phyloP scores from a whole-genome alignment of 2,888 invertebrate species.

The Spisula subtruncata region DNA sequence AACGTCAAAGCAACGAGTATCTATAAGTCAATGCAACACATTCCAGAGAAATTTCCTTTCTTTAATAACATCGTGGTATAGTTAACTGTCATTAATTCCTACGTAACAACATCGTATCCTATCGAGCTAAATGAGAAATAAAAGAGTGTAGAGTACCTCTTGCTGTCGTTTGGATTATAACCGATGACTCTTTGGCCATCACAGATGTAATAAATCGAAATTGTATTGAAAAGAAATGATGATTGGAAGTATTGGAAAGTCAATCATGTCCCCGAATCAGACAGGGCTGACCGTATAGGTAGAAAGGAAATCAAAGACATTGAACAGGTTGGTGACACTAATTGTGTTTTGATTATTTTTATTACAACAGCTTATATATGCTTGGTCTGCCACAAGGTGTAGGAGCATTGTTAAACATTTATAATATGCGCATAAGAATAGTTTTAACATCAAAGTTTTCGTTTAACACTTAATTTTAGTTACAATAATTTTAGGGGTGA shows the following conservation, averaged over 20 bases:
- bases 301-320: too few relatives aligned
- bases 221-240: neutral
- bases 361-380: too few relatives aligned
- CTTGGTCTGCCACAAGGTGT: too few relatives aligned
- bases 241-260: neutral
- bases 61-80: neutral
- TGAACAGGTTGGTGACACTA: too few relatives aligned
- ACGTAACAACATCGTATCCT: neutral
- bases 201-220: neutral
- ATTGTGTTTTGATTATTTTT: too few relatives aligned
- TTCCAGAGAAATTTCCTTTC: neutral
- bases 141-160: neutral
- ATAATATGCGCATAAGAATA: too few relatives aligned
- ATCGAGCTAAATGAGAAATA: neutral
- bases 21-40: neutral
- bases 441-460: too few relatives aligned
- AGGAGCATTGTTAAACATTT: too few relatives aligned
- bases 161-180: neutral
- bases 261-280: neutral
- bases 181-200: neutral
- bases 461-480: too few relatives aligned
- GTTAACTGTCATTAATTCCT: neutral
- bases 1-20: too few relatives aligned
- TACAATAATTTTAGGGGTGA: too few relatives aligned
- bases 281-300: too few relatives aligned